Evolutionary conservation across 2,797 vertebrate genomes (phyloP).

Genomic region (Harpagifer antarcticus): DNA sequence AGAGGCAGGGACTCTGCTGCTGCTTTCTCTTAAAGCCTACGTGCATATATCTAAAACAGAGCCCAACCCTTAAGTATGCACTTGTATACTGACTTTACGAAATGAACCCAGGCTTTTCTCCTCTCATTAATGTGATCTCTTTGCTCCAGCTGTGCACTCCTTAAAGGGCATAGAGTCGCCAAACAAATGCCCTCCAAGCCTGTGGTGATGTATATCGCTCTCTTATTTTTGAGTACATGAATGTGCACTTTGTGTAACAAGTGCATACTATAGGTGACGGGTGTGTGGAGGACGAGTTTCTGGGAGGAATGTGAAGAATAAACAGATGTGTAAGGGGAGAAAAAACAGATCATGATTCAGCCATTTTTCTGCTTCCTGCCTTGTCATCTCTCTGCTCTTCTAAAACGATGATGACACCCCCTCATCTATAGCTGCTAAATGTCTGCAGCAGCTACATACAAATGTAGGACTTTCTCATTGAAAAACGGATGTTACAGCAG

Average conservation of each 20-base stretch:
- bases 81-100: slow-evolving; percentile 38
- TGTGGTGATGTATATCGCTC: slow-evolving; percentile 15
- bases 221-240: background rate
- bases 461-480: slow-evolving; percentile 30
- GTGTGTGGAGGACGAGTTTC: slow-evolving; percentile 37
- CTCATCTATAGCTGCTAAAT: slow-evolving; percentile 18
- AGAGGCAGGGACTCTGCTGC: slow-evolving; percentile 52
- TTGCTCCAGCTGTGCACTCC: slow-evolving; percentile 28
- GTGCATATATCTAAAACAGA: slow-evolving; percentile 37
- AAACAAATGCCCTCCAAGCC: slow-evolving; percentile 15
- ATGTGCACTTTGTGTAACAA: slow-evolving; percentile 20
- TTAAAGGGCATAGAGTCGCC: slow-evolving; percentile 13
- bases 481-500: slow-evolving; percentile 24
- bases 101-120: slow-evolving; percentile 26
- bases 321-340: slow-evolving; percentile 16
- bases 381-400: slow-evolving; percentile 41
- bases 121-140: slow-evolving; percentile 28
- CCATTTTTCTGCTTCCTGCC: slow-evolving; percentile 62
- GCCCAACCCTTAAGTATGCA: slow-evolving; percentile 58
- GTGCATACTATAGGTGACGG: slow-evolving; percentile 45
- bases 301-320: slow-evolving; percentile 54
- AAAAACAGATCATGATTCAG: slow-evolving; percentile 17
- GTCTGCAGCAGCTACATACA: slow-evolving; percentile 9
- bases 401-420: slow-evolving; percentile 13
- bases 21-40: slow-evolving; percentile 39